Evolutionary conservation across 2,797 vertebrate genomes (phyloP).

Genomic region (Chaetophractus vellerosus): DNA sequence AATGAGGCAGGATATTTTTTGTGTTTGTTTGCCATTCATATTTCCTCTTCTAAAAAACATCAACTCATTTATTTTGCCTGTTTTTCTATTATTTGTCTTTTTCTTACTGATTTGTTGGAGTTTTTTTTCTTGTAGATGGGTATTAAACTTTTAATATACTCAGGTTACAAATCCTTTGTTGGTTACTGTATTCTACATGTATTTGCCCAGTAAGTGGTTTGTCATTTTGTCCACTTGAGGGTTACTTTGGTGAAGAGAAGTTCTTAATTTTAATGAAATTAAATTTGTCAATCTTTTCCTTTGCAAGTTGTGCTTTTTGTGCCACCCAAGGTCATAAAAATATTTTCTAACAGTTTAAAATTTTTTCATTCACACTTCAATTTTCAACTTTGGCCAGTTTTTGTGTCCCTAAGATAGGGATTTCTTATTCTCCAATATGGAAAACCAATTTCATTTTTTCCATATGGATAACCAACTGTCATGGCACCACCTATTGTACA

Average conservation of each 20-base stretch:
- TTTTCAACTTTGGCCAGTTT: neutral
- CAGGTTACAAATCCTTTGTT: neutral
- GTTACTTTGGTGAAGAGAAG: neutral
- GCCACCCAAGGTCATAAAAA: neutral
- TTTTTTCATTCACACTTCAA: neutral
- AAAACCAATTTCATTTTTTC: neutral
- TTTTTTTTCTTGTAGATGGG: no score
- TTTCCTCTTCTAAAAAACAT: neutral
- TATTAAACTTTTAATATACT: neutral
- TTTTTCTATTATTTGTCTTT: conserved; percentile 1
- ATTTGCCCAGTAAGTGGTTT: neutral
- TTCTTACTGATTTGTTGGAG: neutral
- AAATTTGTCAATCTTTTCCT: neutral
- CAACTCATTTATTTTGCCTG: neutral
- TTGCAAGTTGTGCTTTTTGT: neutral
- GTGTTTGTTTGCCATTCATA: neutral
- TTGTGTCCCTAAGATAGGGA: neutral
- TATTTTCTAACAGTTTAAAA: neutral
- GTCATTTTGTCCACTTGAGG: neutral
- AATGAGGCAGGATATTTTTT: neutral
- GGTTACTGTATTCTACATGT: neutral
- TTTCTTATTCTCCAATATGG: neutral
- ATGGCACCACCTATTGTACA: neutral
- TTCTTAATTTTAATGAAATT: conserved; percentile 27
- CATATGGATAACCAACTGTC: neutral